Conservation (phyloP, 1,140 invertebrate species). For the Drosophila ohnishii region DNA sequence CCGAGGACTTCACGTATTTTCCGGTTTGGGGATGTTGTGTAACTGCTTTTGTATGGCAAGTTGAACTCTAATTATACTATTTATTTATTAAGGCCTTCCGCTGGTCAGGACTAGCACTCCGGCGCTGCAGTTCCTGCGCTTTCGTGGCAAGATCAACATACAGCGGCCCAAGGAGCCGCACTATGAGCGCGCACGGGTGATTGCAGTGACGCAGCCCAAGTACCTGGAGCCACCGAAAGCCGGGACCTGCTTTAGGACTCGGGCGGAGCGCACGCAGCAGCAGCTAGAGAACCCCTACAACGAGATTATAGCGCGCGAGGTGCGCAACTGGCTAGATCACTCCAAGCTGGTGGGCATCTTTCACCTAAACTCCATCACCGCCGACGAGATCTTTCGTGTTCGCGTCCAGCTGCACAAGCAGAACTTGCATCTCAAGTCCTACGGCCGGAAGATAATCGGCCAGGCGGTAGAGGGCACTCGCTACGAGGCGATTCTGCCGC, state of each 20-base stretch:
- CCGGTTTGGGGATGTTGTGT: slow-evolving; percentile 5
- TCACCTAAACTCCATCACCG: slow-evolving; percentile 87
- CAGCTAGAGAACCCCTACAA: slow-evolving; percentile 87
- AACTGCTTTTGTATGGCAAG: not conserved
- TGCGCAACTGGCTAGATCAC: slow-evolving; percentile 87
- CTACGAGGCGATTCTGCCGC: slow-evolving; percentile 85
- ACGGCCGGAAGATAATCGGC: slow-evolving; percentile 85
- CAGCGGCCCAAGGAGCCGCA: slow-evolving; percentile 88
- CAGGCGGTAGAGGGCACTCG: slow-evolving; percentile 86
- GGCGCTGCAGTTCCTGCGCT: slow-evolving; percentile 86
- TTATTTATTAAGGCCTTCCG: slow-evolving; percentile 30
- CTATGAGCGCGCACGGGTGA: slow-evolving; percentile 86
- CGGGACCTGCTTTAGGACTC: slow-evolving; percentile 59
- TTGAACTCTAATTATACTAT: not conserved
- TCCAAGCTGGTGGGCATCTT: slow-evolving; percentile 88
- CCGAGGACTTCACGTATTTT: not conserved
- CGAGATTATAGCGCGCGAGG: slow-evolving; percentile 87
- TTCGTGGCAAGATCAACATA: slow-evolving; percentile 89
- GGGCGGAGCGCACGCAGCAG: slow-evolving; percentile 48
- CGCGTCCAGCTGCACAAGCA: slow-evolving; percentile 85
- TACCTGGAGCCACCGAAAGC: slow-evolving; percentile 50
- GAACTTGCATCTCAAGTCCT: slow-evolving; percentile 87
- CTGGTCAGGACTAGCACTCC: slow-evolving; percentile 82
- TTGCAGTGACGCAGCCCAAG: slow-evolving; percentile 86
- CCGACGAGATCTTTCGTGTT: slow-evolving; percentile 86